phyloP scores from a whole-genome alignment of 2,113 vertebrate species.

The Melanostigma gelatinosum region DNA sequence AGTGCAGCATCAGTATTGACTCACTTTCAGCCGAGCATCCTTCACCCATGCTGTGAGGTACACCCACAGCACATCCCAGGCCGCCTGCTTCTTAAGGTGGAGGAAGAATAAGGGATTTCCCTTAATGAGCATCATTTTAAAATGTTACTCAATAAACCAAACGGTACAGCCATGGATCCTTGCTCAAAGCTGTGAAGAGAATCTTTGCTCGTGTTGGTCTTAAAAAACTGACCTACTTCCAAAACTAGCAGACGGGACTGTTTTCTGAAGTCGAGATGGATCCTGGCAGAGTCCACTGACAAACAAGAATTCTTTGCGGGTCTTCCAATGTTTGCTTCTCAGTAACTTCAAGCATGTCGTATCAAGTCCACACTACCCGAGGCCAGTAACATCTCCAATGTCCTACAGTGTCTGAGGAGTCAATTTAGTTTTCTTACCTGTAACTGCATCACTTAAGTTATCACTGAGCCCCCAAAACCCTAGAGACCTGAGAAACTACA shows the following conservation, averaged over 20 bases:
- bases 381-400: conserved; percentile 23
- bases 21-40: background rate
- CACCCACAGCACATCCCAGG: background rate
- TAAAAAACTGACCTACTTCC: conserved; percentile 62
- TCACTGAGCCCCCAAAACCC: background rate
- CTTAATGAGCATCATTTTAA: conserved; percentile 12
- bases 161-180: conserved; percentile 3
- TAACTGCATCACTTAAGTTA: background rate
- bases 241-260: conserved; percentile 36
- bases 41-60: background rate
- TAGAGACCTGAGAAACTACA: background rate
- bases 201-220: conserved; percentile 53
- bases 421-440: conserved; percentile 1
- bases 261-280: conserved; percentile 53
- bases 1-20: background rate
- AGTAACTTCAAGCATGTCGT: conserved; percentile 43
- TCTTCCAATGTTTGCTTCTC: conserved; percentile 46
- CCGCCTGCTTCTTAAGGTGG: conserved; percentile 1
- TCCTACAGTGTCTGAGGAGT: background rate
- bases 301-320: conserved; percentile 28
- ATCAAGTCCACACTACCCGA: conserved; percentile 25
- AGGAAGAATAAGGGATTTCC: conserved; percentile 24
- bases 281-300: conserved; percentile 45
- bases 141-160: conserved; percentile 31
- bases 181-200: conserved; percentile 31